Conservation (phyloP, 2,113 vertebrate species). For the Cairina moschata region DNA sequence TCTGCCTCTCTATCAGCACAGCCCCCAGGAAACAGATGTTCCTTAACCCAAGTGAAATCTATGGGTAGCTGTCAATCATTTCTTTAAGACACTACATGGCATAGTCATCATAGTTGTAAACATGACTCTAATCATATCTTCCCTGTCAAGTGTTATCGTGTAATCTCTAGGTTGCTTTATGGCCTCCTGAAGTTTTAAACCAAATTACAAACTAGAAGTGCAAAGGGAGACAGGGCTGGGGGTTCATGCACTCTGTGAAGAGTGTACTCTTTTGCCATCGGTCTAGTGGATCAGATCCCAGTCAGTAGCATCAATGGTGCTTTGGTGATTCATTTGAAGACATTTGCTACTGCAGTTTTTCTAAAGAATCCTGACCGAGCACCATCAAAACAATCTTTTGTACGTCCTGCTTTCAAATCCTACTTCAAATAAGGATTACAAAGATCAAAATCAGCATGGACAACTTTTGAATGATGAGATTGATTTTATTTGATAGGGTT, state of each 20-base stretch:
- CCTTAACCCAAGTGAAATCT: not conserved
- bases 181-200: constrained; percentile 24
- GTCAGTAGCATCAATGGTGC: not conserved
- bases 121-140: constrained; percentile 15
- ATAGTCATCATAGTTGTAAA: not conserved
- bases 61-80: not conserved
- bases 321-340: not conserved
- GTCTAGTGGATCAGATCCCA: not conserved
- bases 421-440: not conserved
- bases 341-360: not conserved
- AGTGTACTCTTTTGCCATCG: fast-evolving
- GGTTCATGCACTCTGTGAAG: not conserved
- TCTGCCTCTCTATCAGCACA: not conserved
- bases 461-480: not conserved
- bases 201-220: constrained; percentile 9
- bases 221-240: not conserved
- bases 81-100: constrained; percentile 8
- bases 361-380: not conserved
- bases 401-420: not conserved
- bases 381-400: not conserved
- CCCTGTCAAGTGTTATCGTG: constrained; percentile 21
- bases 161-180: constrained; percentile 15
- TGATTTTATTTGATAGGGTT: not conserved
- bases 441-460: not conserved
- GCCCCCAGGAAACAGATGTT: not conserved